Percentiles rank a stretch among this genome's conserved stretches.
These are phyloP conservation scores for Buathra laborator DNA, from an alignment of 2,888 invertebrate genomes.

Conservation along the genomic window DNA sequence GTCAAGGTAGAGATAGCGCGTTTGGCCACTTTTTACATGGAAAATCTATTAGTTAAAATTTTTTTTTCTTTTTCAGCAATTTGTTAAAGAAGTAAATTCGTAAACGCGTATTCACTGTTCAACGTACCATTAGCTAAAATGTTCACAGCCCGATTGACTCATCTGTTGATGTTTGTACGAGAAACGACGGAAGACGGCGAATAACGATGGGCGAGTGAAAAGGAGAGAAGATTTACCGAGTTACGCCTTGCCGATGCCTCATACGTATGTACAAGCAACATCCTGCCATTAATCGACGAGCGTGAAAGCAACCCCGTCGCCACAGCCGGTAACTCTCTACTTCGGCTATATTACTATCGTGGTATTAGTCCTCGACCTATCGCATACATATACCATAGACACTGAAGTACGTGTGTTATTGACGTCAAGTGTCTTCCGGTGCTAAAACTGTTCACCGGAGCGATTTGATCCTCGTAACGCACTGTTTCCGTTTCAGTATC, in stretches of 20 bases:
- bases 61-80: background rate
- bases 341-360: constrained; percentile 27
- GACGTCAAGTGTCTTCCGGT: constrained; percentile 46
- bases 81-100: background rate
- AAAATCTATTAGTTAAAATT: too few relatives aligned
- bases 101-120: background rate
- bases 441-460: constrained; percentile 28
- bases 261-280: constrained; percentile 58
- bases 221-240: constrained; percentile 3
- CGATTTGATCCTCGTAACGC: constrained; percentile 27
- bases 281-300: constrained; percentile 65
- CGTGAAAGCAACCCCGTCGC: constrained; percentile 48
- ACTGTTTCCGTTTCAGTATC: constrained; percentile 53
- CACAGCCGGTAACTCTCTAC: constrained; percentile 38
- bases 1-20: too few relatives aligned
- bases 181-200: background rate
- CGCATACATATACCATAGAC: background rate
- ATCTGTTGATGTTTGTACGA: background rate
- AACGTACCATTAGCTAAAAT: background rate
- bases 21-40: too few relatives aligned
- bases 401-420: constrained; percentile 4
- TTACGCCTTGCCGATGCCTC: constrained; percentile 29
- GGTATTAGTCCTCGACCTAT: constrained; percentile 47
- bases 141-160: background rate
- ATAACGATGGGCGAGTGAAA: background rate